These are phyloP conservation scores for Leptinotarsa peninsularis DNA, from an alignment of 2,888 invertebrate genomes.

Conservation along the genomic window DNA sequence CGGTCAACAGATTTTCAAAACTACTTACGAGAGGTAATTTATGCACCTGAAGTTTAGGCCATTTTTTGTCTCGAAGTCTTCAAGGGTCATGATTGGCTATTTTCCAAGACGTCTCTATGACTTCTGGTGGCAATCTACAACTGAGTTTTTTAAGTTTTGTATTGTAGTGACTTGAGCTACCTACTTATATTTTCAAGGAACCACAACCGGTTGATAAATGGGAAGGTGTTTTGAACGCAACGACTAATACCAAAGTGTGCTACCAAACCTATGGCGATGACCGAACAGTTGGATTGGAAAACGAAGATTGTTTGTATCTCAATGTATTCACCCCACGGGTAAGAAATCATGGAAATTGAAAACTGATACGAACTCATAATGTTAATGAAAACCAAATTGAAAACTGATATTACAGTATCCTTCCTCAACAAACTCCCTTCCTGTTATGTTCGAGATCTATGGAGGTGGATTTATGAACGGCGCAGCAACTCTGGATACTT, in stretches of 20 bases:
- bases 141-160: no score
- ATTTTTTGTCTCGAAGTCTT: no score
- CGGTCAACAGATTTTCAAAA: no score
- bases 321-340: constrained; percentile 49
- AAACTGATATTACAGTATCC: constrained; percentile 27
- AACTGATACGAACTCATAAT: neutral
- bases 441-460: constrained; percentile 64
- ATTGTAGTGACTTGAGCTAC: no score
- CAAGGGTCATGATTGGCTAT: no score
- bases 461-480: constrained; percentile 64
- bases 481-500: constrained; percentile 47
- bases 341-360: constrained; percentile 8
- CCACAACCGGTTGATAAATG: constrained; percentile 35
- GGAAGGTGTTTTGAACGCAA: constrained; percentile 32
- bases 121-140: no score
- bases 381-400: neutral
- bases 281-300: constrained; percentile 27
- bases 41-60: no score
- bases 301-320: constrained; percentile 48
- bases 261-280: constrained; percentile 25
- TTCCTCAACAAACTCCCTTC: constrained; percentile 42
- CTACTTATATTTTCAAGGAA: constrained; percentile 27
- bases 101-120: no score
- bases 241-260: constrained; percentile 31
- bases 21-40: no score